Conservation (phyloP, 2,888 invertebrate genomes). For the Linnaemya tessellans region DNA sequence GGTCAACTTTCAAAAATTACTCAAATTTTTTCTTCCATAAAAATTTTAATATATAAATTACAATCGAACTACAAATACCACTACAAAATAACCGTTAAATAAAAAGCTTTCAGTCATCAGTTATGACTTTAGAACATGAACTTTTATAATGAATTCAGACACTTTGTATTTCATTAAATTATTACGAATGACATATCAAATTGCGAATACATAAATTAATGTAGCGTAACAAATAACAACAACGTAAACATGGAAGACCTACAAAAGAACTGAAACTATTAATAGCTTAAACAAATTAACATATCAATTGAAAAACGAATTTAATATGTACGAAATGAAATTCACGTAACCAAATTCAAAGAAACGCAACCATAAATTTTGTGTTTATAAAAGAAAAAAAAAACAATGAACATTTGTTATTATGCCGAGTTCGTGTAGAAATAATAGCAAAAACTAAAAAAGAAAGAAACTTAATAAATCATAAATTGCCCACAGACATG, state of each 20-base stretch:
- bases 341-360: conserved; percentile 42
- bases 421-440: conserved; percentile 9
- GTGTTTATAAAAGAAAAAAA: conserved; percentile 26
- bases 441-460: conserved; percentile 10
- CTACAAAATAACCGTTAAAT: not conserved
- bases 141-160: conserved; percentile 54
- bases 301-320: conserved; percentile 69
- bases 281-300: conserved; percentile 69
- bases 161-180: conserved; percentile 41
- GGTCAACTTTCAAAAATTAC: too few species aligned
- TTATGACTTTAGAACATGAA: conserved; percentile 19
- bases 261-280: conserved; percentile 25
- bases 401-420: conserved; percentile 61
- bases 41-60: not conserved
- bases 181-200: conserved; percentile 62
- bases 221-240: conserved; percentile 64
- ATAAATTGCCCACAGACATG: conserved; percentile 66
- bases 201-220: conserved; percentile 50
- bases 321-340: conserved; percentile 39
- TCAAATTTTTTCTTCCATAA: too few species aligned
- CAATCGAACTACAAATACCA: not conserved
- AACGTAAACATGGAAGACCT: conserved; percentile 45
- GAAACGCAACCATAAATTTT: conserved; percentile 31
- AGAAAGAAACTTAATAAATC: conserved; percentile 64
- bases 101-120: not conserved